Evolutionary conservation across 2,113 vertebrate species (phyloP).

Genomic region (Engraulis encrasicolus): DNA sequence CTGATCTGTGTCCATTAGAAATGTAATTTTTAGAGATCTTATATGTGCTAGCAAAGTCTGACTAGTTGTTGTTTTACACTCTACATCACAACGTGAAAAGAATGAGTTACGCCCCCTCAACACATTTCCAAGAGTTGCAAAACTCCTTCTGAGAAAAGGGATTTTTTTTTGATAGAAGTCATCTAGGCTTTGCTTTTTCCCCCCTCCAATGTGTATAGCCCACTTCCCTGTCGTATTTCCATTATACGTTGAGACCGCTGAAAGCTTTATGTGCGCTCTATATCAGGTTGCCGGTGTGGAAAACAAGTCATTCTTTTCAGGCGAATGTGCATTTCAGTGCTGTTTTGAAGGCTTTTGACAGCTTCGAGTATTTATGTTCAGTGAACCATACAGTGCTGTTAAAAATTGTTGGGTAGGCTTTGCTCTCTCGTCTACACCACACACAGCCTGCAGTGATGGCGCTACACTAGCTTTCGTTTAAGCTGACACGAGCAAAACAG

Average conservation of each 20-base stretch:
- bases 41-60: neutral
- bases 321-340: too few species aligned
- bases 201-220: too few species aligned
- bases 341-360: neutral
- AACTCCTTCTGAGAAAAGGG: too few species aligned
- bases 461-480: neutral
- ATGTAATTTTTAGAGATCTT: neutral
- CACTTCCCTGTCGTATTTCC: neutral
- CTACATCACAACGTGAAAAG: neutral
- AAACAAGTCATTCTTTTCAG: too few species aligned
- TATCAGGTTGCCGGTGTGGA: neutral
- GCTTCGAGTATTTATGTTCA: neutral
- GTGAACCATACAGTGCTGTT: neutral
- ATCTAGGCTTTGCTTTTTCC: too few species aligned
- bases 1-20: neutral
- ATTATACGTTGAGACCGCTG: neutral
- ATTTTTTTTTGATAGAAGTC: too few species aligned
- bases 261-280: neutral
- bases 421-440: too few species aligned
- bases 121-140: neutral
- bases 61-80: neutral
- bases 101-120: too few species aligned
- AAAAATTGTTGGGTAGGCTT: neutral
- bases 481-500: neutral
- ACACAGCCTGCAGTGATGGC: neutral